Conservation (phyloP, 2,113 vertebrate species). For the Tor tambroides region DNA sequence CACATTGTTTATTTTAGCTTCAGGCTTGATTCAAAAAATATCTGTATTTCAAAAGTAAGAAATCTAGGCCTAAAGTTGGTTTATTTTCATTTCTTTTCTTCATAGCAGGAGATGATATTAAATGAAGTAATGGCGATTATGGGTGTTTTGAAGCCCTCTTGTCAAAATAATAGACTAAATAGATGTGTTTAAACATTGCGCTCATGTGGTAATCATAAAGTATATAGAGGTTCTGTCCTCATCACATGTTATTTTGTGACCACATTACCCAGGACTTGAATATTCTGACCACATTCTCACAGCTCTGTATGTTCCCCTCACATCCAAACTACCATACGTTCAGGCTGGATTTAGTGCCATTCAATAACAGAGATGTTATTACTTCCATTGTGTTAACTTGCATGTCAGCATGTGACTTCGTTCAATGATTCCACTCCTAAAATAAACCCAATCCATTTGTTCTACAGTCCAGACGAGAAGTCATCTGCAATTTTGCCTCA, state of each 20-base stretch:
- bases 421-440: constrained; percentile 10
- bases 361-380: neutral
- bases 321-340: neutral
- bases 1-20: neutral
- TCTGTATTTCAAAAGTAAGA: neutral
- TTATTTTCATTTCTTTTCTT: neutral
- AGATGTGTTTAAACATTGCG: constrained; percentile 5
- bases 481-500: constrained; percentile 30
- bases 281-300: neutral
- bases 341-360: neutral
- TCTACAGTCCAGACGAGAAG: constrained; percentile 46
- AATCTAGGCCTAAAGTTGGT: neutral
- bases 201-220: constrained; percentile 17
- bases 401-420: constrained; percentile 29
- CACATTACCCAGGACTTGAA: constrained; percentile 20
- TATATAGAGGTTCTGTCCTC: constrained; percentile 25
- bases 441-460: constrained; percentile 45
- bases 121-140: neutral
- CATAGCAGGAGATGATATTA: neutral
- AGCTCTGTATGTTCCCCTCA: neutral
- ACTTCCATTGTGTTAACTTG: neutral
- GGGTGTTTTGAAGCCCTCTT: neutral
- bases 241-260: constrained; percentile 29
- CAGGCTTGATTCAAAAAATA: neutral
- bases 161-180: neutral